Base-by-base conservation (phyloP, 2,113 vertebrate genomes). In the Elanoides forficatus region DNA sequence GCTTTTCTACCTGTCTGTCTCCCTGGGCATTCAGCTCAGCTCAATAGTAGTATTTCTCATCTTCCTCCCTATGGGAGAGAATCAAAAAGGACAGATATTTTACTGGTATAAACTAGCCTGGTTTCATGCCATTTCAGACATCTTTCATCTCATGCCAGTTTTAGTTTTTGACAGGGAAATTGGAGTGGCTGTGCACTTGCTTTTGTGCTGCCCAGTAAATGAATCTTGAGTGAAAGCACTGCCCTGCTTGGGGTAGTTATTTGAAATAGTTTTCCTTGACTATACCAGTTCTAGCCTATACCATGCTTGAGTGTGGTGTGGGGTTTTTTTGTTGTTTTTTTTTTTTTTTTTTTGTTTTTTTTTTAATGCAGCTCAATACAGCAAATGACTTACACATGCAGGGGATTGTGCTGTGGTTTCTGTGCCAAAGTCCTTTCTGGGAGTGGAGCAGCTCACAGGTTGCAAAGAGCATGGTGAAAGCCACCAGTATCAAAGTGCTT, bases 211-310 rank as follows among this genome's bases (percentile, higher is more conserved):
- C 60, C 40, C 56, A 12, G 4, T 1, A 19, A 22, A 8, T 1
- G 19, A 36, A 11, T 8, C 27, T 23, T 43, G 27, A 45, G 30
- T 7, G 29, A 13, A 29, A 68, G 58, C 43, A 17, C 36, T 38
- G 48, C 40, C 27, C 47, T 29, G n/a, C n/a, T 21, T 1, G 16
- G 9, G 23, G 20, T 6, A 15, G 6, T 42, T 43, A 15, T 15
- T 26, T 15, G 18, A 10, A 25, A 22, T 42, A 1, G 3, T 55
- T 70, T 30, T 11, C 30, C 22, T 23, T 1, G 4, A 0, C 3
- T 11, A 1, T 7, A 2, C 16, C 23, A 7, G 7, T 32, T 36
- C 6, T 2, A 7, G 50, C 25, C 34, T 9, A 16, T 19, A 8
- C 47, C 8, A 4, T 18, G 42, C 55, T 11, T 66, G 65, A 40